Evolutionary conservation across 1,140 invertebrate genomes (phyloP), one percentile per base, ranked within the genome.

Genomic region (Paralvinella palmiformis): DNA sequence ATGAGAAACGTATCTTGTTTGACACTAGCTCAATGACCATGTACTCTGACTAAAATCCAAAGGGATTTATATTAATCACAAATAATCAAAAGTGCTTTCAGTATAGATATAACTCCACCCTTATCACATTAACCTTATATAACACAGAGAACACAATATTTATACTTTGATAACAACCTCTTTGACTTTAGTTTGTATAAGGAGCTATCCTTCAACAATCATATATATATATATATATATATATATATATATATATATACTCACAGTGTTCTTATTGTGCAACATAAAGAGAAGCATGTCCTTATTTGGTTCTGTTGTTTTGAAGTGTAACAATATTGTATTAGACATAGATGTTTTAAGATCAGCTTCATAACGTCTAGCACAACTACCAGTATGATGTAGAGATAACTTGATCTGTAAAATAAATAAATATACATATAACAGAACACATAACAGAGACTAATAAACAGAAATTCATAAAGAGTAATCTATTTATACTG

Each of bases 351-450:
- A 85, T 0, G 91, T 85, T 29, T 87, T 84, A 48, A 88, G 79
- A 17, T 83, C 81, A 0, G 79, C 72, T 45, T 85, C 76, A 75
- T 91, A 96, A 0, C 88, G 87, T 63, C 92, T 84, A 3, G 86
- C 82, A 79, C 92, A 94, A 56, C 86, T 86, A 22, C 78, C 75
- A 48, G 69, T 70, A 32, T 66, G 53, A 64, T 70, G 87, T 64
- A 94, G 68, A 0, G 91, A 92, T 1, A 94, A 84, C 55, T 88
- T 85, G 70, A 95, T 91, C 90, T 92, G 69, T 41, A 82, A 69
- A 56, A 41, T 63, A 63, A 65, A 52, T 31, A 7, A 62, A 45
- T 33, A 32, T n/a, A 17, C 20, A 50, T 24, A 69, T 57, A 68
- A 37, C 29, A 62, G 48, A 36, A 48, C n/a, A n/a, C n/a, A n/a